Conservation (phyloP, 2,888 invertebrate genomes). For the Thelaira solivaga region DNA sequence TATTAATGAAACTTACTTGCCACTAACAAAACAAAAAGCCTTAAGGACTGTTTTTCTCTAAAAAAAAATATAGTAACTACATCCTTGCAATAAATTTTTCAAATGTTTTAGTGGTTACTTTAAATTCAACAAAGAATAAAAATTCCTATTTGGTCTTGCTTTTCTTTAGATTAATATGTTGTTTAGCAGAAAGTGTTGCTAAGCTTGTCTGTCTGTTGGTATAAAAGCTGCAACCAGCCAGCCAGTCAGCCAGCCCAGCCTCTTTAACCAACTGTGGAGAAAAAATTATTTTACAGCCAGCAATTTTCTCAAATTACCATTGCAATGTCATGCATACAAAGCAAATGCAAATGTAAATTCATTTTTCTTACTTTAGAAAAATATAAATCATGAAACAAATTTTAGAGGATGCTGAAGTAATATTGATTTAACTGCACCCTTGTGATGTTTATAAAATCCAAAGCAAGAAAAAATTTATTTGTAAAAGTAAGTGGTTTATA, state of each 20-base stretch:
- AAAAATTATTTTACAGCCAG: slow-evolving; percentile 16
- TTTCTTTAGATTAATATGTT: too few relatives aligned
- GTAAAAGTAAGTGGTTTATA: too few relatives aligned
- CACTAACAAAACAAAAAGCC: slow-evolving; percentile 1
- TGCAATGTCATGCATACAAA: slow-evolving; percentile 40
- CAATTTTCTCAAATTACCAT: slow-evolving; percentile 44
- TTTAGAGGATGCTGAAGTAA: not conserved
- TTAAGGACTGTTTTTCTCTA: too few relatives aligned
- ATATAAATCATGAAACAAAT: slow-evolving; percentile 4
- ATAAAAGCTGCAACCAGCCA: too few relatives aligned
- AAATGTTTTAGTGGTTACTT: too few relatives aligned
- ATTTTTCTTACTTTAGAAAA: slow-evolving; percentile 6
- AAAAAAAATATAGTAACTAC: too few relatives aligned
- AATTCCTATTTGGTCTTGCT: slow-evolving; percentile 1
- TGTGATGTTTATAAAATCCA: not conserved
- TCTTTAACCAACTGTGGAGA: too few relatives aligned
- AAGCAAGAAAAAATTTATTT: not conserved
- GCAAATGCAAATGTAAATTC: slow-evolving; percentile 53
- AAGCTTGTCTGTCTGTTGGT: too few relatives aligned
- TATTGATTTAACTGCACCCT: slow-evolving; percentile 7
- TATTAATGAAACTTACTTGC: not conserved
- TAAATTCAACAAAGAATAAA: too few relatives aligned
- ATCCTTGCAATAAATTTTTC: too few relatives aligned
- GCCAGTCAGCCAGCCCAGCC: slow-evolving; percentile 5
- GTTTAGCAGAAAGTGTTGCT: too few relatives aligned